These are phyloP conservation scores for Clamator glandarius DNA, from an alignment of 2,797 vertebrate genomes.

Conservation along the genomic window DNA sequence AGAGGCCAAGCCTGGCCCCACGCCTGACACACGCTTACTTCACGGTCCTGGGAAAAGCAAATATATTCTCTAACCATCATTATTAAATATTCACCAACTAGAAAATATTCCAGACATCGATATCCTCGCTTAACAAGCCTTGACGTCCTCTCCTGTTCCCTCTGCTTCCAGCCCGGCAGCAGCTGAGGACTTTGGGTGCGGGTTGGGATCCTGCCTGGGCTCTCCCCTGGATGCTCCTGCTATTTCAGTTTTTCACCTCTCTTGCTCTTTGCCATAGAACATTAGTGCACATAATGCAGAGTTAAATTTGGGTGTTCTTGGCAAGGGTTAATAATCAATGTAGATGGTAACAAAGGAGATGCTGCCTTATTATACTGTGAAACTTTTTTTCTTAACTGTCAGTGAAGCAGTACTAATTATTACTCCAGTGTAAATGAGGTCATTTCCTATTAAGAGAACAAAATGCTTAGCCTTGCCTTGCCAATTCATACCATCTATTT, in stretches of 20 bases:
- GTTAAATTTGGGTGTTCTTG: constrained; percentile 64
- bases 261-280: background rate
- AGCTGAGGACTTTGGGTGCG: background rate
- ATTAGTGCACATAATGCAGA: background rate
- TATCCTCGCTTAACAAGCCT: background rate
- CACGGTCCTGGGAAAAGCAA: background rate
- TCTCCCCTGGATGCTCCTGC: too few relatives aligned
- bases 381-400: constrained; percentile 89
- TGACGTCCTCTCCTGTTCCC: background rate
- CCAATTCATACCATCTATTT: constrained; percentile 88
- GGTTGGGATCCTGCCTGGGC: background rate
- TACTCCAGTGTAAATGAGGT: constrained; percentile 89
- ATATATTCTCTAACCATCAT: background rate
- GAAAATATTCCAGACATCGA: background rate
- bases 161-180: background rate
- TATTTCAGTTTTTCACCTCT: too few relatives aligned
- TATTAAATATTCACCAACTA: background rate
- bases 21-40: background rate
- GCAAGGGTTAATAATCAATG: constrained; percentile 85
- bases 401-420: constrained; percentile 90
- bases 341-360: constrained; percentile 84
- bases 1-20: background rate
- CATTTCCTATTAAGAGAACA: constrained; percentile 89
- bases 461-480: constrained; percentile 85
- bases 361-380: constrained; percentile 92